Evolutionary conservation across 2,888 invertebrate genomes (phyloP), one percentile per base, ranked within the genome.

Genomic region (Theodoxus fluviatilis): DNA sequence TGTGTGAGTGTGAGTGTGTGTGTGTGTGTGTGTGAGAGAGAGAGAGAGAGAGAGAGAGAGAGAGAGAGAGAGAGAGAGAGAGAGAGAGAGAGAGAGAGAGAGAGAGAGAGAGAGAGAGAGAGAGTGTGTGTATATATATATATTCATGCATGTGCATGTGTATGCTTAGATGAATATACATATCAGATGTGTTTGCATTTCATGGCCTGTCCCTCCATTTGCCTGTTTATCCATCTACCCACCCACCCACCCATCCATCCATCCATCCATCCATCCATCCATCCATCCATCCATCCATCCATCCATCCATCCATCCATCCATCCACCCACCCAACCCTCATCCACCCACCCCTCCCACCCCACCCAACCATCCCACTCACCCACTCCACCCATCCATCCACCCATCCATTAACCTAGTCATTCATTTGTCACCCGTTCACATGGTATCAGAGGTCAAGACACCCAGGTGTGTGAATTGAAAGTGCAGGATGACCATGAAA

Each of bases 51-150:
- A 67, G 47, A n/a, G 35, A 49, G 49, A 67, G 49, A 67, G 49
- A 67, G 33, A 49, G 49, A 67, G 47, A 47, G 37, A 67, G 49
- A 4, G 52, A 63, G 37, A 63, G 37, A 38, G 63, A 63, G n/a
- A 63, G 0, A 63, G 63, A 37, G 37, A 22, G 63, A 63, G 63
- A 37, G 35, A 63, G 63, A 63, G 9, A 61, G 61, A 35, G 3
- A 15, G 33, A 35, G n/a, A n/a, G 37, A 35, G 1, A 33, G n/a
- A 63, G 4, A n/a, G 37, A 37, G 35, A 18, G 37, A 63, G 4
- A 63, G 63, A 64, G n/a, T 18, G 4, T 18, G 18, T 15, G 25
- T 18, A 59, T 33, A 59, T 31, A 33, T 18, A 59, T 7, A 4
- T 15, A 59, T 31, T 15, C 25, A 59, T 31, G 28, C 31, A 35